Base-by-base conservation (phyloP, 2,113 vertebrate genomes). In the Aspiorhynchus laticeps region DNA sequence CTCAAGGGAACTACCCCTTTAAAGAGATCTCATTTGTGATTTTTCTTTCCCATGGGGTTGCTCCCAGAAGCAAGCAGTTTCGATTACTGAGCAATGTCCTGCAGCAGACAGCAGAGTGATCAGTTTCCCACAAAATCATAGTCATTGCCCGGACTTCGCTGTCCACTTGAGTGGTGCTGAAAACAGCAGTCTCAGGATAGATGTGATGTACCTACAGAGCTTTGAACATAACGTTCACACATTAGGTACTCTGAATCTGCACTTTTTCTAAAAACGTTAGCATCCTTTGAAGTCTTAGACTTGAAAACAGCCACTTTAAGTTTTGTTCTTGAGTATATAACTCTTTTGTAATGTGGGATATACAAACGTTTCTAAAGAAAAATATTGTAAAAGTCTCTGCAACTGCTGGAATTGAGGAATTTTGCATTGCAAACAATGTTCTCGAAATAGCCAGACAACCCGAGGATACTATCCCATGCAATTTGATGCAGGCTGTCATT, bases 401-500 rank as follows among this genome's bases (percentile, higher is more conserved):
- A 24, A 11, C 17, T 24, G 19, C 8, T 24, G 31, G 9, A 5
- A 74, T 10, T 33, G 33, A 21, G 31, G 3, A n/a, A n/a, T n/a
- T n/a, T n/a, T 43, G 38, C 24, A 5, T n/a, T 14, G 71, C 71
- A n/a, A n/a, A n/a, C 19, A 24, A 43, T 5, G 5, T 31, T 15
- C 63, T 67, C 6, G 14, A 67, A 67, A 43, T 74, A 74, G 24
- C 71, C 71, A n/a, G 3, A n/a, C 36, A 74, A 74, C 38, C 38
- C 11, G 38, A n/a, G 71, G 36, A 74, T 43, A 41, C 41, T 19
- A n/a, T 79, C 21, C 48, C 24, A 19, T 80, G 43, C 19, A 31
- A 41, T 75, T 69, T 83, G 41, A 28, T 71, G 46, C 63, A 74
- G 65, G 63, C 81, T 85, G 46, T 77, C 43, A 21, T 19, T 76